These are phyloP conservation scores for Cyrtorhinus lividipennis DNA, from an alignment of 1,140 invertebrate species.

Conservation along the genomic window DNA sequence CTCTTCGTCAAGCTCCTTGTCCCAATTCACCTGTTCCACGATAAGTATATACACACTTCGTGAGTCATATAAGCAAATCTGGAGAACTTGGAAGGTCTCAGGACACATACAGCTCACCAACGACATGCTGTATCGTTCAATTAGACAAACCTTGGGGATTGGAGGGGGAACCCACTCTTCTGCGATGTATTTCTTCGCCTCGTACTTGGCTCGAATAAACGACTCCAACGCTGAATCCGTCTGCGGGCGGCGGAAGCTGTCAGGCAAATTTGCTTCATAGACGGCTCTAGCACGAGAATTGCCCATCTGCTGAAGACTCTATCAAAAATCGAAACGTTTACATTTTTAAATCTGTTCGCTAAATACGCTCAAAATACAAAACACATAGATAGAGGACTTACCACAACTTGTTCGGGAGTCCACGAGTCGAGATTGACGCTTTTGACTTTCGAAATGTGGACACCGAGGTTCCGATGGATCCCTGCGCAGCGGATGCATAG, in stretches of 20 bases:
- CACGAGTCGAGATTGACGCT: constrained; percentile 95
- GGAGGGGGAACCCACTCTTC: constrained; percentile 85
- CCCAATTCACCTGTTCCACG: constrained; percentile 47
- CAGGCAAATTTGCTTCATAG: constrained; percentile 93
- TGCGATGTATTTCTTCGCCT: constrained; percentile 95
- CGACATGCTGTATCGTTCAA: no score
- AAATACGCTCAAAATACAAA: no score
- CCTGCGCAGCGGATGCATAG: constrained; percentile 95
- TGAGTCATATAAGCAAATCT: background rate
- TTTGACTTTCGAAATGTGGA: constrained; percentile 96
- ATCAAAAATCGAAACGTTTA: constrained; percentile 24
- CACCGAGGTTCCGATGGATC: constrained; percentile 93
- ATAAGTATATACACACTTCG: no score
- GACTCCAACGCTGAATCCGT: constrained; percentile 84
- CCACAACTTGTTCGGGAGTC: constrained; percentile 94
- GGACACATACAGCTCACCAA: no score
- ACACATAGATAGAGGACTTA: constrained; percentile 32
- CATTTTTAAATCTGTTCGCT: background rate
- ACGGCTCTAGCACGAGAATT: constrained; percentile 92
- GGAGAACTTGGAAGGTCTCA: background rate
- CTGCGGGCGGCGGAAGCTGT: constrained; percentile 86
- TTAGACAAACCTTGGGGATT: constrained; percentile 66
- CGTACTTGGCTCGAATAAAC: constrained; percentile 95
- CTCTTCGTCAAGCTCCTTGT: constrained; percentile 78
- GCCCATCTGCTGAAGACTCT: constrained; percentile 93